Conservation (phyloP, 1,140 invertebrate genomes). For the Sinella curviseta region DNA sequence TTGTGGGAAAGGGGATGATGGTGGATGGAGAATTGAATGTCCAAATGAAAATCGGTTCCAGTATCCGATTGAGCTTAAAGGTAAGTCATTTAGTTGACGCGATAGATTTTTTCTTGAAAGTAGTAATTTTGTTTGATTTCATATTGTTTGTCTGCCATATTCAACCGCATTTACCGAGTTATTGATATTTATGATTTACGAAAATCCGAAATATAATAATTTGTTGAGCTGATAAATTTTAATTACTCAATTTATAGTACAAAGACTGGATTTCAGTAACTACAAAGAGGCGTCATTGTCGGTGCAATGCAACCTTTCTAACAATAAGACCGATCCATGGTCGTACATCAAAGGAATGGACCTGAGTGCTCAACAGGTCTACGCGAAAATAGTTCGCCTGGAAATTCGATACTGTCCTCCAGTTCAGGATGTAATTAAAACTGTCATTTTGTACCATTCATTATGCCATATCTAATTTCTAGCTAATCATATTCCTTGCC, state of each 20-base stretch:
- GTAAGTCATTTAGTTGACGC: slow-evolving; percentile 4
- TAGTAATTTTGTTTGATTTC: no score
- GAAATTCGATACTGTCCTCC: background rate
- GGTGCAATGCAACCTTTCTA: background rate
- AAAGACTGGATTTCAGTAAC: background rate
- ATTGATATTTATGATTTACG: no score
- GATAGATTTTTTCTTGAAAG: no score
- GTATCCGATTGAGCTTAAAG: background rate
- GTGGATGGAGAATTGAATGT: background rate
- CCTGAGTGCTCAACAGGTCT: background rate
- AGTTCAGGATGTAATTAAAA: background rate
- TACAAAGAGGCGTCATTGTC: background rate
- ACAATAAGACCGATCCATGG: background rate
- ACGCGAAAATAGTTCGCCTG: background rate
- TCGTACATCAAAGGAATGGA: background rate
- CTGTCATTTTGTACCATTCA: background rate
- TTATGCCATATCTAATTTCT: background rate
- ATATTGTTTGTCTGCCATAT: no score
- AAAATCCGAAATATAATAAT: no score
- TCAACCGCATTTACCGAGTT: no score
- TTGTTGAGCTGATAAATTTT: no score
- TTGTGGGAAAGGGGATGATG: background rate
- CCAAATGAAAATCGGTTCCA: background rate
- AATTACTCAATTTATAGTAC: background rate
- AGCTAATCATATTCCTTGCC: background rate